Evolutionary conservation across 2,797 vertebrate genomes (phyloP).

Genomic region (Spondyliosoma cantharus): DNA sequence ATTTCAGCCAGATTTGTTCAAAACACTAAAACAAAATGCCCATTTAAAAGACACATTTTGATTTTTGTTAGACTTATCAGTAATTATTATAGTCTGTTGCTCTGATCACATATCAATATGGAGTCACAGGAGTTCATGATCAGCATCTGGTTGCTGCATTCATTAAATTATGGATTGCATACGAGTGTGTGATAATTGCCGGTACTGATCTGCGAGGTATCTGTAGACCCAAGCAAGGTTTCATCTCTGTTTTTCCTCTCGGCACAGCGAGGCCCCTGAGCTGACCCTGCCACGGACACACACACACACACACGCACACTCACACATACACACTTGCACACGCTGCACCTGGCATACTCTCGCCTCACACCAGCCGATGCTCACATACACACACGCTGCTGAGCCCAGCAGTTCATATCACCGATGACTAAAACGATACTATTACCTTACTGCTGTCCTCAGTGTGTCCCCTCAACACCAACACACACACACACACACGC

Average conservation of each 20-base stretch:
- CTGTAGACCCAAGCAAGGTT: constrained; percentile 38
- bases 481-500: constrained; percentile 24
- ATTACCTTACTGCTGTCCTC: constrained; percentile 39
- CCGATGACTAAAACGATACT: constrained; percentile 61
- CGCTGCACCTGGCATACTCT: constrained; percentile 9
- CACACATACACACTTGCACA: constrained; percentile 26
- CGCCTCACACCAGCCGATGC: not conserved
- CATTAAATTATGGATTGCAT: not conserved
- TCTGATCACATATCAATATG: not conserved
- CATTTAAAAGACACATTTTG: not conserved
- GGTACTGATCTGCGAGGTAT: constrained; percentile 46
- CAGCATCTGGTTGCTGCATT: too few relatives aligned
- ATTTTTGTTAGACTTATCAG: not conserved
- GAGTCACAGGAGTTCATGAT: not conserved
- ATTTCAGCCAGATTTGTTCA: not conserved
- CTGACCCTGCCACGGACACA: constrained; percentile 28
- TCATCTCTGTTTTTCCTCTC: constrained; percentile 27
- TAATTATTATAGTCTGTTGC: not conserved
- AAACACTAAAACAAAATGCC: not conserved
- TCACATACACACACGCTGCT: constrained; percentile 8
- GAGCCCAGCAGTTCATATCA: constrained; percentile 59
- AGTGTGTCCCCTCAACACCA: constrained; percentile 10
- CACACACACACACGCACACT: constrained; percentile 28
- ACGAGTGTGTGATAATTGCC: constrained; percentile 30
- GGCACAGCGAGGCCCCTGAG: constrained; percentile 27